Conservation (phyloP, 2,797 vertebrate genomes). For the Harpia harpyja region DNA sequence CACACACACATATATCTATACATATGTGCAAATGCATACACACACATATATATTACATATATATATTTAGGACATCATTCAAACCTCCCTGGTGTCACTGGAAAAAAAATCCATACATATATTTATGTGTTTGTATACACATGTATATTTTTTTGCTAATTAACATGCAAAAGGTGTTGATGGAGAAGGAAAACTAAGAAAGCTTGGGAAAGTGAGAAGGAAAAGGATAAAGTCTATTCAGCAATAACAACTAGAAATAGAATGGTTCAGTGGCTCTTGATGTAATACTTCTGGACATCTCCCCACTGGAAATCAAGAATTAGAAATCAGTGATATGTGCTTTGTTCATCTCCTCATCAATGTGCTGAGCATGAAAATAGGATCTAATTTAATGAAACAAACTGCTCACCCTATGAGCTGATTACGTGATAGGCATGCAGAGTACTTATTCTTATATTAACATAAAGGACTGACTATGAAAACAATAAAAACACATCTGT, state of each 20-base stretch:
- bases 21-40: background rate
- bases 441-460: background rate
- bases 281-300: conserved; percentile 2
- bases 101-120: background rate
- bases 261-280: background rate
- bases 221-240: background rate
- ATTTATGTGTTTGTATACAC: background rate
- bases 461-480: background rate
- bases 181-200: background rate
- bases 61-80: background rate
- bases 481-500: background rate
- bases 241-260: background rate
- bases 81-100: background rate
- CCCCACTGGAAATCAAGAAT: conserved; percentile 18
- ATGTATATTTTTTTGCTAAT: background rate
- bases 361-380: conserved; percentile 14
- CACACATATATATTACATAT: background rate
- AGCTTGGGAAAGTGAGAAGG: background rate
- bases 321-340: background rate
- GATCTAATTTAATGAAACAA: conserved; percentile 16
- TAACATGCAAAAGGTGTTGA: background rate
- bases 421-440: background rate
- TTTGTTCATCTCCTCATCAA: conserved; percentile 22
- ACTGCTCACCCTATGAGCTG: background rate
- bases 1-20: background rate